phyloP scores from a whole-genome alignment of 2,888 invertebrate species.

The Dryobotodes eremita region DNA sequence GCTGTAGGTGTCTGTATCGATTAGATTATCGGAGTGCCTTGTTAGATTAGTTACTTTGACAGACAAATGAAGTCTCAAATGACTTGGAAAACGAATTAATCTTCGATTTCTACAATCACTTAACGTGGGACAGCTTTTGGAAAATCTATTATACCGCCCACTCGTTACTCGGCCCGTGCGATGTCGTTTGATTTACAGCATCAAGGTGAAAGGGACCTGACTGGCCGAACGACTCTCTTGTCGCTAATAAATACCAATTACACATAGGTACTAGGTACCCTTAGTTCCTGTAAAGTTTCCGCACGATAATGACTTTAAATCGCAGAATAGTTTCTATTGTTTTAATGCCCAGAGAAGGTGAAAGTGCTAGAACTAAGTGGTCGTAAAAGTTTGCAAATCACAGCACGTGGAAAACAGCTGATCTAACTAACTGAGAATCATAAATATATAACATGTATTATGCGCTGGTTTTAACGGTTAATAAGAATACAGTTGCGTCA shows the following conservation, averaged over 20 bases:
- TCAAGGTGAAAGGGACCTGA: constrained; percentile 80
- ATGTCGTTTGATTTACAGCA: constrained; percentile 71
- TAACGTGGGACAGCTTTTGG: constrained; percentile 48
- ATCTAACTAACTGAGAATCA: neutral
- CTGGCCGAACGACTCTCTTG: constrained; percentile 74
- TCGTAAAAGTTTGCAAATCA: constrained; percentile 29
- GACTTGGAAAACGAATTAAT: constrained; percentile 42
- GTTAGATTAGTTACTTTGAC: neutral
- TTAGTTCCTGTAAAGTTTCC: constrained; percentile 61
- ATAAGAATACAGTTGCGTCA: neutral
- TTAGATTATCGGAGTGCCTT: neutral
- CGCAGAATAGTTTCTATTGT: constrained; percentile 45
- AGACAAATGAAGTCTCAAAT: constrained; percentile 12
- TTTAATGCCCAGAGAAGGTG: constrained; percentile 43
- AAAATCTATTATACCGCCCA: constrained; percentile 63
- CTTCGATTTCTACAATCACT: constrained; percentile 48
- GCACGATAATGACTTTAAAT: constrained; percentile 36
- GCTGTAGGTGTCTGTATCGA: neutral
- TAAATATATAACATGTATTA: neutral
- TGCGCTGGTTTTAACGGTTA: neutral
- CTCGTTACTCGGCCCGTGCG: constrained; percentile 29
- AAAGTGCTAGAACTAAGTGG: constrained; percentile 46
- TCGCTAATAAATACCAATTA: constrained; percentile 73
- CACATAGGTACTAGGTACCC: constrained; percentile 54
- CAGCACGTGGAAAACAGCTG: constrained; percentile 28